A percentile compares a stretch with the other conserved stretches of the same genome.
Evolutionary conservation across 2,888 invertebrate species (phyloP).

Genomic region (Siphlonurus alternatus): DNA sequence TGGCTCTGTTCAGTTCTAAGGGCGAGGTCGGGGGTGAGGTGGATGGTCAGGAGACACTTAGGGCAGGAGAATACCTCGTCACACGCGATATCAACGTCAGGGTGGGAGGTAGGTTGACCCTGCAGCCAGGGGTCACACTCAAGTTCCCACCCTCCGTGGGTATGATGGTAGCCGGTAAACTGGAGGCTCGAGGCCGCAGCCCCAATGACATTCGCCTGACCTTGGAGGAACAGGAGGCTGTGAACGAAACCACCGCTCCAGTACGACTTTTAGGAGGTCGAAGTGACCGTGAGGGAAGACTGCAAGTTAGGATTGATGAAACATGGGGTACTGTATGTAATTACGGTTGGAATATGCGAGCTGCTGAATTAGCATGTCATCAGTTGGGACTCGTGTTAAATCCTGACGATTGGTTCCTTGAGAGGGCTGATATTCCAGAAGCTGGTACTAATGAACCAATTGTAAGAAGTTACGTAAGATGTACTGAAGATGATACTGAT

Average conservation of each 20-base stretch:
- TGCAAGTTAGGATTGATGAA: slow-evolving; percentile 36
- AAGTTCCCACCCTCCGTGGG: slow-evolving; percentile 83
- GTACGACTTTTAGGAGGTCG: slow-evolving; percentile 69
- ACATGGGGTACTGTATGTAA: slow-evolving; percentile 94
- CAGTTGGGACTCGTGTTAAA: slow-evolving; percentile 86
- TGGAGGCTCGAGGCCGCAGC: slow-evolving; percentile 64
- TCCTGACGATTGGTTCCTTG: slow-evolving; percentile 78
- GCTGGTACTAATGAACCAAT: slow-evolving; percentile 62
- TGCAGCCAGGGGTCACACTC: slow-evolving; percentile 77
- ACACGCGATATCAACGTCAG: slow-evolving; percentile 85
- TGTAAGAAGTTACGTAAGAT: slow-evolving; percentile 56
- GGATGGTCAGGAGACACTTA: slow-evolving; percentile 69
- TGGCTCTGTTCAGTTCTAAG: slow-evolving; percentile 59
- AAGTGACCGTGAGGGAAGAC: slow-evolving; percentile 66
- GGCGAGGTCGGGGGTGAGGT: slow-evolving; percentile 79
- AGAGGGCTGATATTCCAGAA: slow-evolving; percentile 61
- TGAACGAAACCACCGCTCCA: slow-evolving; percentile 35
- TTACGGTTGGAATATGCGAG: slow-evolving; percentile 83
- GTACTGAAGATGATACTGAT: slow-evolving; percentile 80
- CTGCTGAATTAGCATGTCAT: slow-evolving; percentile 87
- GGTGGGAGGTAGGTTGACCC: slow-evolving; percentile 77
- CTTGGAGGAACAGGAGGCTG: slow-evolving; percentile 44
- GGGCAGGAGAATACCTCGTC: slow-evolving; percentile 77
- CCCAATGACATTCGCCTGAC: slow-evolving; percentile 68
- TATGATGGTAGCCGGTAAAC: slow-evolving; percentile 87